Evolutionary conservation across 2,888 invertebrate species (phyloP), one percentile per base, ranked within the genome.

Genomic region (Drosophila testacea): DNA sequence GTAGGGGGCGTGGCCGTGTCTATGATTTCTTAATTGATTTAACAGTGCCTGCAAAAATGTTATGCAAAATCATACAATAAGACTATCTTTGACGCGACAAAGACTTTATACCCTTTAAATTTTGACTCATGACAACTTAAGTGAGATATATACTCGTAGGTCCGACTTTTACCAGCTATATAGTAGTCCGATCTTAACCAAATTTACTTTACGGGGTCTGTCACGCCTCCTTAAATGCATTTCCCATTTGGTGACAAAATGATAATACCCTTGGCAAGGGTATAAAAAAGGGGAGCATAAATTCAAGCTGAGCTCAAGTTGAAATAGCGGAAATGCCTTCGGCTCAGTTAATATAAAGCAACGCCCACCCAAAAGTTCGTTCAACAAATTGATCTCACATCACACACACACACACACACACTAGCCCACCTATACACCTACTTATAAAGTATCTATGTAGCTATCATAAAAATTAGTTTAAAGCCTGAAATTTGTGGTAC

Each of bases 21-120:
- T 78, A 76, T 78, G 87, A 78, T 80, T 84, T 80, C 78, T 84
- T 87, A 83, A 83, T 84, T 83, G 83, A 83, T 83, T 83, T 83
- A 82, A 54, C 76, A 63, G 68, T 64, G 59, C 56, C 39, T 46
- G 34, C 48, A 34, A 57, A 38, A 48, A 63, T 56, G 63, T 63
- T 56, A 67, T 67, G 50, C 73, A 32, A 2, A 22, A 22, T 1
- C 1, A 22, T 22, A 22, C 0, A 22, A 22, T 1, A 22, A 22
- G 22, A 22, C 22, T 22, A 3, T 22, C 16, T 1, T 16, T 16
- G 16, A 1, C 1, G 16, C 16, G 16, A 16, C 16, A 16, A 22
- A 22, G 22, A 22, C 22, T 22, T 22, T 1, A 22, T 22, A 22
- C 22, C 22, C 22, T 22, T 22, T 22, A 22, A 22, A 3, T 22